Conservation (phyloP, 2,888 invertebrate genomes). For the Eupelmus urozonus region DNA sequence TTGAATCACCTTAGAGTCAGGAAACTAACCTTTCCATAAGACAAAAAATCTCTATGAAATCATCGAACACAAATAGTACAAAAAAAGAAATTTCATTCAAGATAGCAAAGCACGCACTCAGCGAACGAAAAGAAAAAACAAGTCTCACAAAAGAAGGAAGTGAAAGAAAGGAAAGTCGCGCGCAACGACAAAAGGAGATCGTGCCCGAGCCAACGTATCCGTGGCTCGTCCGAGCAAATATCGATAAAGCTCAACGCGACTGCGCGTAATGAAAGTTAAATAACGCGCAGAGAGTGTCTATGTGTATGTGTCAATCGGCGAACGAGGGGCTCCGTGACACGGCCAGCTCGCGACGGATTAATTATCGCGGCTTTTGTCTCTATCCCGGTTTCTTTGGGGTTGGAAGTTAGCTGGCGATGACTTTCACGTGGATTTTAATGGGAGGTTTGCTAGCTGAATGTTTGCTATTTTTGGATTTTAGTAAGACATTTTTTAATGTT, state of each 20-base stretch:
- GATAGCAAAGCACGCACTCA: no score
- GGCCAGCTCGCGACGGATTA: constrained; percentile 66
- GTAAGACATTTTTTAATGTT: no score
- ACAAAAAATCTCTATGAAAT: background rate
- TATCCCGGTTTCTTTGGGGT: constrained; percentile 53
- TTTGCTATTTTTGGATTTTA: no score
- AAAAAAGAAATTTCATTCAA: background rate
- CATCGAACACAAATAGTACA: background rate
- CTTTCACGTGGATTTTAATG: no score
- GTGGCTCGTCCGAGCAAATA: constrained; percentile 68
- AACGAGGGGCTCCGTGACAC: constrained; percentile 65
- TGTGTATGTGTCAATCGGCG: no score
- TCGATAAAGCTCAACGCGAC: constrained; percentile 68
- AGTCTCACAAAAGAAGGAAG: background rate
- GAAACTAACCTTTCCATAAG: background rate
- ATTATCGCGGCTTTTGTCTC: constrained; percentile 67
- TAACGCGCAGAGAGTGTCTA: constrained; percentile 58
- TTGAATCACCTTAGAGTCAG: background rate
- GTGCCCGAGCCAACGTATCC: constrained; percentile 70
- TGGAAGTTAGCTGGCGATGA: no score
- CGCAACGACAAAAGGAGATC: constrained; percentile 49
- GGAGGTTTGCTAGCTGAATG: no score
- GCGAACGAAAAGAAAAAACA: background rate
- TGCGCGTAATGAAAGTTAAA: constrained; percentile 74
- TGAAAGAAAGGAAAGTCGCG: constrained; percentile 10